Evolutionary conservation across 23 tunicate genomes (phyloP), one percentile per base, ranked within the genome.

Genomic region (Phallusia fumigata): DNA sequence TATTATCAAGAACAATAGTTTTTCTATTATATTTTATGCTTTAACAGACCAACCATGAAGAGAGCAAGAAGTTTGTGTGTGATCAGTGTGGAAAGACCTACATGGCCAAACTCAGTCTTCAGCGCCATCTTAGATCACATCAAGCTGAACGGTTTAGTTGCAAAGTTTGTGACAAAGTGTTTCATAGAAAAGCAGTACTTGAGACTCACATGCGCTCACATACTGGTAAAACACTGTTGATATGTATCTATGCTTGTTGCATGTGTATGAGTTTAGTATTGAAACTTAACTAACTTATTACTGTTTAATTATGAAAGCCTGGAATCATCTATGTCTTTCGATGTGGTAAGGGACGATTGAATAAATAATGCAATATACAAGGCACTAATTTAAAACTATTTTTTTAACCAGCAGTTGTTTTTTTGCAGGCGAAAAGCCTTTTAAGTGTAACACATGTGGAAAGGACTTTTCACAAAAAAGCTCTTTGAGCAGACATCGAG

Each of bases 161-260:
- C 35, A 35, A 16, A 19, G 53, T 3, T 40, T 77, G 80, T 24
- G 53, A 77, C 53, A 77, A 77, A 40, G 80, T 45, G 22, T 77
- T 77, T 24, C 80, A 77, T 45, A 35, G 80, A 24, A 77, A 77
- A 77, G 45, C 80, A 34, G 80, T 77, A 5, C 80, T 77, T 26
- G 53, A 77, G 15, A 45, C 35, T 13, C 80, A 77, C 80, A 8
- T 77, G 53, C 45, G 49, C 19, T 34, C 80, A 35, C 80, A 77
- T 45, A 77, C 52, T 45, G 53, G 80, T 36, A 77, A 16, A 35
- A 40, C 47, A 40, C n/a, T n/a, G n/a, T n/a, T n/a, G n/a, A 40
- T 10, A 40, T 5, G 8, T 58, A 21, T 58, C 8, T 21, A 58
- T 58, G 16, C 69, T 13, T 6, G 8, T 58, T 58, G 69, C 13